Conservation (phyloP, 1,140 invertebrate genomes). For the Leucophenga varia region DNA sequence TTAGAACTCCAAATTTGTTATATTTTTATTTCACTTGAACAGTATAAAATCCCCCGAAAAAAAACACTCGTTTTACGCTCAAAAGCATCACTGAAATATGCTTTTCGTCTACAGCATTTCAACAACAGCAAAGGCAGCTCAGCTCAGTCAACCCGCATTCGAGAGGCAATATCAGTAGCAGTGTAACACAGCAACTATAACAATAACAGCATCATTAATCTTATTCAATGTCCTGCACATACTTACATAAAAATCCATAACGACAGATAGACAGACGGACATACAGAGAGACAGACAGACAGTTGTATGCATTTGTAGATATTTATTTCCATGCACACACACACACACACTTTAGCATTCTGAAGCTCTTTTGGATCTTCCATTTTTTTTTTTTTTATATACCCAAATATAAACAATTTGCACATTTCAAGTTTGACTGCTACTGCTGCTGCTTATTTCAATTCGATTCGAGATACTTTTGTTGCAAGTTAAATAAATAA, state of each 20-base stretch:
- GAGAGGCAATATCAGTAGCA: slow-evolving; percentile 25
- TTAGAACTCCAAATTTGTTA: too few species aligned
- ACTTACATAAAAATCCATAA: slow-evolving; percentile 27
- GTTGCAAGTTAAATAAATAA: too few species aligned
- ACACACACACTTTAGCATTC: too few species aligned
- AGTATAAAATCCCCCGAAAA: too few species aligned
- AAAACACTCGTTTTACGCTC: slow-evolving; percentile 6
- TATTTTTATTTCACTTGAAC: too few species aligned
- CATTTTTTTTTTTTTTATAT: too few species aligned
- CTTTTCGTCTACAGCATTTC: slow-evolving; percentile 22
- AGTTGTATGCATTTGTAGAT: slow-evolving; percentile 11
- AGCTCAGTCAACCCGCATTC: slow-evolving; percentile 11
- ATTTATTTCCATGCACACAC: neutral
- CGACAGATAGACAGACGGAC: slow-evolving; percentile 1
- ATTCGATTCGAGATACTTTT: too few species aligned
- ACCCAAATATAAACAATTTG: slow-evolving; percentile 47
- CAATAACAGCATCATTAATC: slow-evolving; percentile 47
- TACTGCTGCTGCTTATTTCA: too few species aligned
- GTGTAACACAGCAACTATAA: slow-evolving; percentile 21
- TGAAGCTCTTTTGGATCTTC: too few species aligned
- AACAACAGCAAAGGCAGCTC: slow-evolving; percentile 3
- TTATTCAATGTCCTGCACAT: slow-evolving; percentile 51
- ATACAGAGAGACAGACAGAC: too few species aligned
- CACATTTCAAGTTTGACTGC: slow-evolving; percentile 48
- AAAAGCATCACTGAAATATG: slow-evolving; percentile 45